Conservation (phyloP, 2,797 vertebrate genomes). For the Danio jaintianensis region DNA sequence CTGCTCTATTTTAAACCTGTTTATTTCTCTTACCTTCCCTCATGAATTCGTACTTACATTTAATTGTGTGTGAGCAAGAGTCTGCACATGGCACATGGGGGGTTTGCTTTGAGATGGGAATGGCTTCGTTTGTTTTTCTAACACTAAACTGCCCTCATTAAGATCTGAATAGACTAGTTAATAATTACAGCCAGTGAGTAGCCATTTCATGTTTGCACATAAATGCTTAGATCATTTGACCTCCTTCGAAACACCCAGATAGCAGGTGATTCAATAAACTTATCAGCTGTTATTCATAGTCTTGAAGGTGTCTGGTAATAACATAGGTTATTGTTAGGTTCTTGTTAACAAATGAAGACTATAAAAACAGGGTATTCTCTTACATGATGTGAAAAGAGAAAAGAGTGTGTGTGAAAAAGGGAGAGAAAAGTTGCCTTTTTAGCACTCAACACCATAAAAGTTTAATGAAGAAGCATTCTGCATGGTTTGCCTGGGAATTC, state of each 20-base stretch:
- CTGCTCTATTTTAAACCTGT: slow-evolving; percentile 67
- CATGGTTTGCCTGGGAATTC: slow-evolving; percentile 60
- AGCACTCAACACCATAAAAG: slow-evolving; percentile 69
- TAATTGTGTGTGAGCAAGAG: slow-evolving; percentile 6
- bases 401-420: not conserved
- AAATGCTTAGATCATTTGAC: not conserved
- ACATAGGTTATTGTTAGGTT: not conserved
- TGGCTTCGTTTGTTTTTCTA: slow-evolving; percentile 27
- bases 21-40: slow-evolving; percentile 57
- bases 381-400: slow-evolving; percentile 12
- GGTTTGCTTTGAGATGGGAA: slow-evolving; percentile 26
- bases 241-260: not conserved
- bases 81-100: not conserved
- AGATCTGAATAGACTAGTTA: slow-evolving; percentile 22
- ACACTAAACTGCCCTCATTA: not conserved
- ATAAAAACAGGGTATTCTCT: slow-evolving; percentile 1
- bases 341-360: not conserved
- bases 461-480: slow-evolving; percentile 73
- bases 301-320: not conserved
- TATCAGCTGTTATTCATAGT: not conserved
- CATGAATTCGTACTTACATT: slow-evolving; percentile 45
- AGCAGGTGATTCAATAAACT: not conserved
- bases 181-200: slow-evolving; percentile 30
- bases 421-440: slow-evolving; percentile 63
- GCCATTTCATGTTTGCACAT: not conserved